Conservation (phyloP, 2,797 vertebrate genomes). For the Borostomias antarcticus region DNA sequence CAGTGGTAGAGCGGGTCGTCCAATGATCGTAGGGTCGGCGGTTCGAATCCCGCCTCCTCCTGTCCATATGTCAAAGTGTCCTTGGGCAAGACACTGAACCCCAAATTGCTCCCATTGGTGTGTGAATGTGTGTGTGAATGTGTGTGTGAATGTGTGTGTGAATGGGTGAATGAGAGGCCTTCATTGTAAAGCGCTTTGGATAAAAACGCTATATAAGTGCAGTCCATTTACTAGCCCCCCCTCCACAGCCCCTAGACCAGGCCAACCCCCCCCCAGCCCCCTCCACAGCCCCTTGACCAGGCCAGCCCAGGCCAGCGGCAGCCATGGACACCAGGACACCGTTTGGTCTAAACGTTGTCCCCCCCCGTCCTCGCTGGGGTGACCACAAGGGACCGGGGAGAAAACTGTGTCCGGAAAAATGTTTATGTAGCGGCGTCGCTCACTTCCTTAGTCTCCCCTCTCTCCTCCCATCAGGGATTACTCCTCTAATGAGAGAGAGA, state of each 20-base stretch:
- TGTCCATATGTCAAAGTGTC: no score
- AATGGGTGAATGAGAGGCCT: no score
- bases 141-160: no score
- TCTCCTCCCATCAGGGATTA: constrained; percentile 90
- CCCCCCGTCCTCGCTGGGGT: constrained; percentile 89
- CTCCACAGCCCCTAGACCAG: constrained; percentile 60
- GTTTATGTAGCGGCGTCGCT: constrained; percentile 91
- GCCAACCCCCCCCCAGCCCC: constrained; percentile 91
- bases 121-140: no score
- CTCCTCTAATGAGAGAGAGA: constrained; percentile 79
- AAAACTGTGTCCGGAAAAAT: constrained; percentile 99
- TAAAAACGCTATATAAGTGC: no score
- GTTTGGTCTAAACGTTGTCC: constrained; percentile 99
- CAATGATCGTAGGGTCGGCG: no score
- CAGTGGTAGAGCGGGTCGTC: no score
- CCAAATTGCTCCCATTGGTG: no score
- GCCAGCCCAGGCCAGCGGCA: constrained; percentile 95
- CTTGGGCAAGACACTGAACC: no score
- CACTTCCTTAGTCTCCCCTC: constrained; percentile 49
- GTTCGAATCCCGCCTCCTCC: no score
- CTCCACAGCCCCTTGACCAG: constrained; percentile 80
- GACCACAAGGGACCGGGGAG: constrained; percentile 83
- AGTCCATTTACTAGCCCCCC: no score
- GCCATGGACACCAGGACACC: constrained; percentile 99
- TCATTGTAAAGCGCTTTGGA: no score